These are phyloP conservation scores for Neomicropteryx cornuta DNA, from an alignment of 1,140 invertebrate genomes.

Conservation along the genomic window DNA sequence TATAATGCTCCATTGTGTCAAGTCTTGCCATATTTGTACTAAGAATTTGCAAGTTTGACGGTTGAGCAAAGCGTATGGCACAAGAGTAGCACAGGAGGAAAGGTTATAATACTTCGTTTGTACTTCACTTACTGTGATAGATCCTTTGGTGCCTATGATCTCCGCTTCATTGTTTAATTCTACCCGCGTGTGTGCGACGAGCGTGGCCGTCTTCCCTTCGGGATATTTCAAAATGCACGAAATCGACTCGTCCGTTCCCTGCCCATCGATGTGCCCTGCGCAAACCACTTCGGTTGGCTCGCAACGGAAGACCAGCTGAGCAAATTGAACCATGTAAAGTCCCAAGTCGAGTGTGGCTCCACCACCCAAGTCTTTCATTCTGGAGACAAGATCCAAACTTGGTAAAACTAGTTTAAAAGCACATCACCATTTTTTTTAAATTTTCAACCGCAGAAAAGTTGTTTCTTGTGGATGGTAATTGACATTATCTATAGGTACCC, in stretches of 20 bases:
- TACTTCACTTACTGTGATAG: slow-evolving; percentile 37
- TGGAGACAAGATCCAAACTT: too few relatives aligned
- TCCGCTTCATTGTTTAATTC: slow-evolving; percentile 50
- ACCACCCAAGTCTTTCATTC: slow-evolving; percentile 55
- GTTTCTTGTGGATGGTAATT: too few relatives aligned
- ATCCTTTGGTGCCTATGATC: slow-evolving; percentile 59
- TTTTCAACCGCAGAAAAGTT: too few relatives aligned
- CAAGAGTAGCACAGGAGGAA: not conserved
- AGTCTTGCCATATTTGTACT: too few relatives aligned
- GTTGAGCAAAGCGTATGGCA: not conserved
- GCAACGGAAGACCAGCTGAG: slow-evolving; percentile 52
- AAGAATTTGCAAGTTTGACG: too few relatives aligned
- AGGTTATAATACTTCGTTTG: not conserved
- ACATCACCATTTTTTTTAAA: too few relatives aligned
- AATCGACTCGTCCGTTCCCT: slow-evolving; percentile 55
- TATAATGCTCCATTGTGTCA: too few relatives aligned
- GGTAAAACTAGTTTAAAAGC: too few relatives aligned
- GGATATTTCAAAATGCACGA: slow-evolving; percentile 51
- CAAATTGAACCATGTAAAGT: slow-evolving; percentile 68
- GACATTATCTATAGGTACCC: too few relatives aligned
- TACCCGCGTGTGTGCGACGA: slow-evolving; percentile 44
- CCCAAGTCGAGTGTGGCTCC: slow-evolving; percentile 71
- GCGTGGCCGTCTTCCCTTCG: slow-evolving; percentile 48
- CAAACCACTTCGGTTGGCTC: slow-evolving; percentile 49
- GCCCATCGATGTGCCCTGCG: slow-evolving; percentile 51